These are phyloP conservation scores for Atrichornis clamosus DNA, from an alignment of 2,113 vertebrate species.

Conservation along the genomic window DNA sequence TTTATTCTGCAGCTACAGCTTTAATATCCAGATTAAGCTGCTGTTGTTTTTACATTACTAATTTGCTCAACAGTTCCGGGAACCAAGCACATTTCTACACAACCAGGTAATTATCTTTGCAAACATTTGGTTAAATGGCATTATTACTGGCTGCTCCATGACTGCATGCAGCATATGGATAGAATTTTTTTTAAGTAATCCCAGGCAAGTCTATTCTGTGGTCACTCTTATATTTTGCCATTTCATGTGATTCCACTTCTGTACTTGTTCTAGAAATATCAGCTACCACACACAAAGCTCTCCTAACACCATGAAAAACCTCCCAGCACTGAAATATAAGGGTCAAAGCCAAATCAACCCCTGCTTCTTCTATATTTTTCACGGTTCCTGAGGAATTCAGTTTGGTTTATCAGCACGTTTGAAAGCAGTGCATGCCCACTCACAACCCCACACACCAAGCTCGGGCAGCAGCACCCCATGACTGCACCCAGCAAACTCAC, in stretches of 20 bases:
- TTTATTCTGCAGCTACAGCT: not conserved
- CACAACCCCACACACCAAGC: fast-evolving
- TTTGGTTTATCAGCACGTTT: not conserved
- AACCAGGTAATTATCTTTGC: not conserved
- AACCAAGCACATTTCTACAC: not conserved
- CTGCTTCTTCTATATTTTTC: not conserved
- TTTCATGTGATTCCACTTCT: not conserved
- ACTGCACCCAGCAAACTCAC: not conserved
- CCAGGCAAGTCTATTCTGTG: not conserved
- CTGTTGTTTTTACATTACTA: not conserved
- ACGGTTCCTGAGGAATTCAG: not conserved
- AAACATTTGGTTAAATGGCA: not conserved
- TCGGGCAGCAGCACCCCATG: not conserved
- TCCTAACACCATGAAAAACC: not conserved
- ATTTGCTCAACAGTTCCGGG: not conserved
- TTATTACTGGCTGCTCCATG: not conserved
- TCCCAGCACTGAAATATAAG: not conserved
- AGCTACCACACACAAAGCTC: not conserved
- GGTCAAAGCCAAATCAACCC: not conserved
- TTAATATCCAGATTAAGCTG: not conserved
- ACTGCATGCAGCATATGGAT: not conserved
- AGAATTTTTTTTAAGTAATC: not conserved
- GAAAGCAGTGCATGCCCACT: not conserved
- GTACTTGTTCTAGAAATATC: not conserved
- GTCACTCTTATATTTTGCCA: not conserved